Percentiles rank a stretch among this genome's conserved stretches.
Evolutionary conservation across 2,797 vertebrate genomes (phyloP).

Genomic region (Cuniculus paca): DNA sequence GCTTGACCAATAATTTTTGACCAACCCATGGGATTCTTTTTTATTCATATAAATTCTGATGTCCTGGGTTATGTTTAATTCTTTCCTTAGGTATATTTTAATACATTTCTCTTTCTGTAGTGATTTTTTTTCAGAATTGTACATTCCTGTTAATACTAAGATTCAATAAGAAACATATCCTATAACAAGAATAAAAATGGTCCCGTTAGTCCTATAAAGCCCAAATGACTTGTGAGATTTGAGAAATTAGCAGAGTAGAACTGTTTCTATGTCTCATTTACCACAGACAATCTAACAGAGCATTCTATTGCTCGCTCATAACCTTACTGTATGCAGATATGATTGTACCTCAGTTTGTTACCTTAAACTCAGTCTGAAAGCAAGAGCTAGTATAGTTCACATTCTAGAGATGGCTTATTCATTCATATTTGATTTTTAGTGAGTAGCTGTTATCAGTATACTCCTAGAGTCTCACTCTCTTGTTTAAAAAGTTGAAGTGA

Average conservation of each 20-base stretch:
- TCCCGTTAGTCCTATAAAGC: neutral
- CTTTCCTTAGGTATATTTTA: constrained; percentile 58
- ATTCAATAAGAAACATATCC: neutral
- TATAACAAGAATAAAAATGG: constrained; percentile 36
- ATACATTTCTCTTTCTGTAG: constrained; percentile 20
- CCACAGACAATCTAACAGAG: neutral
- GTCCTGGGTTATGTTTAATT: constrained; percentile 51
- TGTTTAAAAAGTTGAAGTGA: constrained; percentile 14
- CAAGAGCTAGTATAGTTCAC: neutral
- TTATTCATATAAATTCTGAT: constrained; percentile 43
- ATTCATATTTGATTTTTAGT: constrained; percentile 5
- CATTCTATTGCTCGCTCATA: neutral
- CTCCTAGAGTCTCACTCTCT: neutral
- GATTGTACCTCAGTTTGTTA: constrained; percentile 25
- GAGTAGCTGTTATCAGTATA: constrained; percentile 18
- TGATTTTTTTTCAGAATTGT: constrained; percentile 67
- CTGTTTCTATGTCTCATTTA: neutral
- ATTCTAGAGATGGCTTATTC: neutral
- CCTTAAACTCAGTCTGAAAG: constrained; percentile 18
- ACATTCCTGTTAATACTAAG: constrained; percentile 47
- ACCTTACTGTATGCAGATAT: constrained; percentile 43
- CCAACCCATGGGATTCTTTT: constrained; percentile 25
- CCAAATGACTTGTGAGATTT: constrained; percentile 49
- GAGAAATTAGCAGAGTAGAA: constrained; percentile 34
- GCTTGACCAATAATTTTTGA: constrained; percentile 64